Percentiles rank a stretch among this genome's conserved stretches.
Evolutionary conservation across 2,888 invertebrate species (phyloP).

Genomic region (Tromatobia lineatoria): DNA sequence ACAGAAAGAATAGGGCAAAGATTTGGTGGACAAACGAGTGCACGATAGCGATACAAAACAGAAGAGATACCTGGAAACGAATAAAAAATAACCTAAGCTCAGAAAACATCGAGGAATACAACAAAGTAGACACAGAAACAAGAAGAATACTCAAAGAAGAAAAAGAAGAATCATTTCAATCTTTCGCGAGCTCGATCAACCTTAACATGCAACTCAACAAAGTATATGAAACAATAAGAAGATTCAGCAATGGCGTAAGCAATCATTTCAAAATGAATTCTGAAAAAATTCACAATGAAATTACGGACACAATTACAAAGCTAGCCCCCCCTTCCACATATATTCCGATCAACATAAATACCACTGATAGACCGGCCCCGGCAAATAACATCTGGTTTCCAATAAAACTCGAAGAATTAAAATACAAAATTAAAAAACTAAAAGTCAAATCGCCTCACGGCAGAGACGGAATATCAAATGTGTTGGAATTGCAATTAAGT

Average conservation of each 20-base stretch:
- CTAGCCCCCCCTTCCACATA: slow-evolving; percentile 5
- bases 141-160: slow-evolving; percentile 15
- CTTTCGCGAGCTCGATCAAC: slow-evolving; percentile 26
- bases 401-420: slow-evolving; percentile 31
- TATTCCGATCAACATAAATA: slow-evolving; percentile 12
- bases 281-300: slow-evolving; percentile 25
- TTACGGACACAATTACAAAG: slow-evolving; percentile 26
- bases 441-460: slow-evolving; percentile 42
- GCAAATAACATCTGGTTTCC: slow-evolving; percentile 37
- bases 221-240: slow-evolving; percentile 35
- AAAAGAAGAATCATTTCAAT: slow-evolving; percentile 30
- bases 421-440: neutral
- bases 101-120: slow-evolving; percentile 19
- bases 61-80: slow-evolving; percentile 28
- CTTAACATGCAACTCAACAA: slow-evolving; percentile 6
- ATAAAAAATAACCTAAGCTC: neutral
- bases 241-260: slow-evolving; percentile 22
- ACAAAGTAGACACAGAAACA: slow-evolving; percentile 16
- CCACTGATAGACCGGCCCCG: neutral
- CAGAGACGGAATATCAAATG: slow-evolving; percentile 30
- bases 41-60: slow-evolving; percentile 22
- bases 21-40: slow-evolving; percentile 37
- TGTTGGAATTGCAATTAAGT: too few relatives aligned
- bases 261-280: neutral
- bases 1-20: slow-evolving; percentile 21